A percentile compares a stretch with the other conserved stretches of the same genome.
Conservation (phyloP, 2,113 vertebrate genomes). For the Anguilla japonica region DNA sequence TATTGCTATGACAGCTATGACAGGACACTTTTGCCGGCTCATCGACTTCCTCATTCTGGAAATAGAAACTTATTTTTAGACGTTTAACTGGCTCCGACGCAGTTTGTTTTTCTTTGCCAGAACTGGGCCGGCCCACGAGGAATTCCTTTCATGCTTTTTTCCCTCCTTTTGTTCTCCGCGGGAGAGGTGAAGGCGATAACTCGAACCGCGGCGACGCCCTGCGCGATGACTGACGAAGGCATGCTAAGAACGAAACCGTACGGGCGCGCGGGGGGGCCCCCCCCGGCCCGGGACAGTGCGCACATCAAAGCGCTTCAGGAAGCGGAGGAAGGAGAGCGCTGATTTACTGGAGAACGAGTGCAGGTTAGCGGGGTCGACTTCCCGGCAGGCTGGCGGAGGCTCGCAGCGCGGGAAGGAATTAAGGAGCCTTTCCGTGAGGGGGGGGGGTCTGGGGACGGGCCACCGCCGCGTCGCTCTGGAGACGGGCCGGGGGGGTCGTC, state of each 20-base stretch:
- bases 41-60: neutral
- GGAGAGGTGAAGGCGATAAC: neutral
- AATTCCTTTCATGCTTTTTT: neutral
- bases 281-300: too few species aligned
- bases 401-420: neutral
- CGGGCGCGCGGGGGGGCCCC: too few species aligned
- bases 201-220: neutral
- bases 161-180: neutral
- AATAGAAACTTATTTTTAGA: neutral
- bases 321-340: too few species aligned
- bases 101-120: neutral
- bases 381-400: neutral
- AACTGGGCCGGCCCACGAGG: neutral
- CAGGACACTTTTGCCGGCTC: neutral
- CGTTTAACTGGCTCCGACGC: neutral
- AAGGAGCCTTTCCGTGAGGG: neutral
- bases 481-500: neutral
- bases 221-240: neutral
- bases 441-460: neutral
- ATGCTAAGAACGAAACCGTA: neutral
- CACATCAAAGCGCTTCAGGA: too few species aligned
- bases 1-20: neutral
- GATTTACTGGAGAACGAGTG: too few species aligned
- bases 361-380: too few species aligned
- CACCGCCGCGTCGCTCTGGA: neutral